A percentile compares a stretch with the other conserved stretches of the same genome.
Evolutionary conservation across 1,140 invertebrate species (phyloP).

Genomic region (Venturia canescens): DNA sequence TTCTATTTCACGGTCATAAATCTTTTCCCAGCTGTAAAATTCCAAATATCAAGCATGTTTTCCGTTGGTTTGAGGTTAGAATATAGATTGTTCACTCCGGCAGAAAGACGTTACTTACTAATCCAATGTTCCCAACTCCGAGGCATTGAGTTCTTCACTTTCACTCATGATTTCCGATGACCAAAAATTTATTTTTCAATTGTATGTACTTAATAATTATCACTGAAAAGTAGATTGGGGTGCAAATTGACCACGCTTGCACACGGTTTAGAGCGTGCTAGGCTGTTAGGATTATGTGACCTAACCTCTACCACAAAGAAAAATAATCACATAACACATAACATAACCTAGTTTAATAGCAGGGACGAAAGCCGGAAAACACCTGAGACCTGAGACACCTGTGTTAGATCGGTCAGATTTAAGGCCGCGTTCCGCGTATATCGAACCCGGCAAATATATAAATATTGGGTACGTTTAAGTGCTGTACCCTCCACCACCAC

Average conservation of each 20-base stretch:
- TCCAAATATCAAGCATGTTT: conserved; percentile 40
- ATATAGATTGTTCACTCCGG: not conserved
- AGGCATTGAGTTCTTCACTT: conserved; percentile 81
- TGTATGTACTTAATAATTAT: conserved; percentile 33
- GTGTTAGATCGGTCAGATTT: no score
- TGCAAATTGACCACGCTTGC: not conserved
- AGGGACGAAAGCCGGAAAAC: not conserved
- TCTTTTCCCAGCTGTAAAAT: conserved; percentile 86
- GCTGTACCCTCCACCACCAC: no score
- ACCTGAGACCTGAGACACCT: not conserved
- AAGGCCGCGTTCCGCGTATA: no score
- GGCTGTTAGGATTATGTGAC: no score
- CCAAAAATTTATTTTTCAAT: not conserved
- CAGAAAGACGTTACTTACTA: conserved; percentile 78
- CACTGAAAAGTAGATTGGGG: not conserved
- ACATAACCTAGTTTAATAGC: conserved; percentile 49
- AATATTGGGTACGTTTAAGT: no score
- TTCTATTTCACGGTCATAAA: conserved; percentile 87
- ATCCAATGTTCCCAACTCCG: conserved; percentile 87
- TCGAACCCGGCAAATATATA: no score
- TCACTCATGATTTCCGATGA: conserved; percentile 39
- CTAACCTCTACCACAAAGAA: no score
- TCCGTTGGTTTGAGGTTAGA: conserved; percentile 2
- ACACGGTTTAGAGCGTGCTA: no score
- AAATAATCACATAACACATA: no score